Base-by-base conservation (phyloP, 2,888 invertebrate genomes). In the Venustoraphidia nigricollis region DNA sequence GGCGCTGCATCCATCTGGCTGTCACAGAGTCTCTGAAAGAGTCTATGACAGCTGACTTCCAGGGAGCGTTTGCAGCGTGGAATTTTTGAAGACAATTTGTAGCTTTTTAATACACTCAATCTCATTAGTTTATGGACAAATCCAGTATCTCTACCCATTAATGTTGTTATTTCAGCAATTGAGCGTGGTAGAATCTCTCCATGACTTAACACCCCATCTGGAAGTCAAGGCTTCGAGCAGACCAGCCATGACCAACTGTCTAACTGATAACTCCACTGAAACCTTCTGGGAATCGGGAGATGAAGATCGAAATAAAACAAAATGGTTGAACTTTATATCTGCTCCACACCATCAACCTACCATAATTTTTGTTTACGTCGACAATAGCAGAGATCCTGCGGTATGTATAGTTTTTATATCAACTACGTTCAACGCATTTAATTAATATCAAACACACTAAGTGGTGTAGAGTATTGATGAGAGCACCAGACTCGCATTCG, bases 201-300 rank as follows among this genome's bases (percentile, higher is more conserved):
- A 73, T 49, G 92, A 93, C 64, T 68, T 93, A 53, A 91, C 91
- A 0, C 66, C 74, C 0, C 71, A 73, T 56, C 75, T 84, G 35
- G 88, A 90, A 56, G 77, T 94, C 44, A 87, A 84, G 55, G 91
- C 92, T 0, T 95, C 95, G 0, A 95, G 94, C 54, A 76, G 96
- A 1, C 90, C 86, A 59, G 94, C 92, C 8, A 93, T 97, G 91
- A 82, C 91, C 4, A 87, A 84, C 2, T 92, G 93, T 54, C 72
- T 97, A 11, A 87, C 84, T 0, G 97, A 97, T 63, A 87, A 86
- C 58, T 92, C 92, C 6, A 94, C 95, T 0, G 97, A 97, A 65
- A 97, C 97, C 0, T 97, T 97, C 68, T 97, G 97, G 97, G 97
- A 97, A 68, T 94, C 94, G 37, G 95, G 94, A 1, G 96, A 96